Percentiles rank a stretch among this genome's conserved stretches.
These are phyloP conservation scores for Teleiodes luculella DNA, from an alignment of 2,888 invertebrate genomes.

Conservation along the genomic window DNA sequence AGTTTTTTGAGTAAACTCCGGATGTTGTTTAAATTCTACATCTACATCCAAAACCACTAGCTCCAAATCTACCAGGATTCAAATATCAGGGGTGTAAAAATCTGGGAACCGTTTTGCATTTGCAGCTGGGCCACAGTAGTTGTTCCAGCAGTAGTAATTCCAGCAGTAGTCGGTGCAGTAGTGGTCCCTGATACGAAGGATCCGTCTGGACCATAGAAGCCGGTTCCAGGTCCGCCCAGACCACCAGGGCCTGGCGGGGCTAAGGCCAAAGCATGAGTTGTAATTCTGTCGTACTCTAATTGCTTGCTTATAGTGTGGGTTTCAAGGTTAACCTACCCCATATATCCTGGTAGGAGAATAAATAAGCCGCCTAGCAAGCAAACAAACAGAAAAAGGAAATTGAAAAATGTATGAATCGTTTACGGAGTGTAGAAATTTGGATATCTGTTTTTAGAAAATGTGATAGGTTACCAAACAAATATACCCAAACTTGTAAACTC, in stretches of 20 bases:
- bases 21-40: no score
- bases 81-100: conserved; percentile 14
- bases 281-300: neutral
- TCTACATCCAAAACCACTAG: no score
- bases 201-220: conserved; percentile 45
- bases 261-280: neutral
- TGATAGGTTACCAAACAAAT: no score
- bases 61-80: neutral
- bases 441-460: no score
- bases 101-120: conserved; percentile 31
- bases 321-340: no score
- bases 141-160: conserved; percentile 18
- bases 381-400: no score
- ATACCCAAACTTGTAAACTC: no score
- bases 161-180: neutral
- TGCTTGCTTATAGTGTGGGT: neutral
- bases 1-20: no score
- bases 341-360: no score
- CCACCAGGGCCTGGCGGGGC: conserved; percentile 30
- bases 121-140: conserved; percentile 21
- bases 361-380: no score
- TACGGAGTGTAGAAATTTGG: no score
- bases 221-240: conserved; percentile 39
- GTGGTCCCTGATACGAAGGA: conserved; percentile 25
- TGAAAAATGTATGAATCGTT: no score